phyloP scores from a whole-genome alignment of 2,113 vertebrate genomes.

The Rana temporaria region DNA sequence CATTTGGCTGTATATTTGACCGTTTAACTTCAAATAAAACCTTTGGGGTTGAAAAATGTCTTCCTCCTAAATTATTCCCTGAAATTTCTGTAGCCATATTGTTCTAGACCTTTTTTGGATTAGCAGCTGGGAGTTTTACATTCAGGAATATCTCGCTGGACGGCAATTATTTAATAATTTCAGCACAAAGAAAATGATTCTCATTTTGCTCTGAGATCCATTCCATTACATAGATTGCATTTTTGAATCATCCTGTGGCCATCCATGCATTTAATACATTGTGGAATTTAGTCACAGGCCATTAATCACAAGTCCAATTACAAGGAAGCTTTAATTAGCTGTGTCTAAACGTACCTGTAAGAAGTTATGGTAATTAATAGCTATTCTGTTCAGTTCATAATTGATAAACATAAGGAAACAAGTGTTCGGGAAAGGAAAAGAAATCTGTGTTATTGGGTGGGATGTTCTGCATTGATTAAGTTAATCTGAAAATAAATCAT shows the following conservation, averaged over 20 bases:
- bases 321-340: slow-evolving; percentile 42
- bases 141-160: neutral
- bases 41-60: no score
- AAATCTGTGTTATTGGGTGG: neutral
- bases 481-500: neutral
- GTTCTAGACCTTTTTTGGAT: no score
- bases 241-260: slow-evolving; percentile 4
- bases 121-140: no score
- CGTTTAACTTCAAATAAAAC: no score
- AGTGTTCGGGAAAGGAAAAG: neutral
- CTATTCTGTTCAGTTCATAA: slow-evolving; percentile 13
- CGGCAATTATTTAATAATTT: slow-evolving; percentile 15
- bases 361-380: slow-evolving; percentile 17
- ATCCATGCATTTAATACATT: slow-evolving; percentile 33
- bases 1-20: no score
- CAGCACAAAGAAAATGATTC: neutral
- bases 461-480: neutral
- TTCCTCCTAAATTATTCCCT: no score
- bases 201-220: slow-evolving; percentile 20
- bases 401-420: slow-evolving; percentile 22
- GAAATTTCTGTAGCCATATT: no score
- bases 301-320: slow-evolving; percentile 52
- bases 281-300: slow-evolving; percentile 16
- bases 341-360: slow-evolving; percentile 33
- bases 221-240: slow-evolving; percentile 28